These are phyloP conservation scores for Urocolius indicus DNA, from an alignment of 2,113 vertebrate species.

Conservation along the genomic window DNA sequence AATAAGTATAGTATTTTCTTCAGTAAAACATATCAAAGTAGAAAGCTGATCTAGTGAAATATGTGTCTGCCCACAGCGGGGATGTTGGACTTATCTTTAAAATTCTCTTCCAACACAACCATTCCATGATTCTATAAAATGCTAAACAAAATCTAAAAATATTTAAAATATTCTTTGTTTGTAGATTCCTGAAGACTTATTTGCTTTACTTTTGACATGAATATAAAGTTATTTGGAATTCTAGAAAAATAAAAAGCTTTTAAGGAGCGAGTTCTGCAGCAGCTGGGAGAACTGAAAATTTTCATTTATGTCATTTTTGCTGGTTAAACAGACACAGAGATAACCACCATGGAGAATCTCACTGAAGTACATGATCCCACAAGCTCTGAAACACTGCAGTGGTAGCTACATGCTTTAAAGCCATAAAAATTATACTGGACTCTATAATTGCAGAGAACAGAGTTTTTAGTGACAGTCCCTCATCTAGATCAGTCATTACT, in stretches of 20 bases:
- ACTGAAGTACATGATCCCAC: fast-evolving
- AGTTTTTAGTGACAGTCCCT: neutral
- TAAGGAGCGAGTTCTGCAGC: neutral
- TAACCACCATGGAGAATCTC: neutral
- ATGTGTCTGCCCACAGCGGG: neutral
- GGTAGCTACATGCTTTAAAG: fast-evolving
- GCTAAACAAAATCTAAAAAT: neutral
- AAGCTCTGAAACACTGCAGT: neutral
- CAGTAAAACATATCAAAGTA: neutral
- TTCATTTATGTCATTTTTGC: neutral
- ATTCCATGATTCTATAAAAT: neutral
- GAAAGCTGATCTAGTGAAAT: neutral
- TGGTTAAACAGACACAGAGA: neutral
- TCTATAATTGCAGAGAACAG: neutral
- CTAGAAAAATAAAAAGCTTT: neutral
- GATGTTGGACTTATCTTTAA: neutral
- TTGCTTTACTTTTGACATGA: neutral
- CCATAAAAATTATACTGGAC: neutral
- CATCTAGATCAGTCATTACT: neutral
- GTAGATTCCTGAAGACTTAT: neutral
- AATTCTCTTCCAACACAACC: neutral
- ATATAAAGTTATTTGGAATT: neutral
- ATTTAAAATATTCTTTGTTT: neutral
- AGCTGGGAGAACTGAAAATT: neutral
- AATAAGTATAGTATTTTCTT: neutral